phyloP scores from a whole-genome alignment of 30 jellyfish, hydroid and myxozoan species.

The Euphysa ruthae region DNA sequence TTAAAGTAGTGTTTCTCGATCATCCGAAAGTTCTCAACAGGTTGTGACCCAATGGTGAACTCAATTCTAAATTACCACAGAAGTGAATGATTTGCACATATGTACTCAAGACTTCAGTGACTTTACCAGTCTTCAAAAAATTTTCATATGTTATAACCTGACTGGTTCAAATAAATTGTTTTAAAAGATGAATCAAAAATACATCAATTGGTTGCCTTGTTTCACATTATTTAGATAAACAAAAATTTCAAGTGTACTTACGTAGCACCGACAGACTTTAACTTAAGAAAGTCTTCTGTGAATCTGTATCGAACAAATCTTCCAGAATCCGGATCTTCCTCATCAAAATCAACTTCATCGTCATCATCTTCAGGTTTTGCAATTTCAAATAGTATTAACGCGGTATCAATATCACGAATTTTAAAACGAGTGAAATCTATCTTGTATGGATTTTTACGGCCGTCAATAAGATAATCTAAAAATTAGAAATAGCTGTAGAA shows the following conservation, averaged over 20 bases:
- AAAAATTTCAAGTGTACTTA: too few species aligned
- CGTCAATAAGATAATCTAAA: slow-evolving; percentile 82
- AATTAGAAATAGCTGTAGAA: too few species aligned
- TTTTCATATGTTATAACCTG: too few species aligned
- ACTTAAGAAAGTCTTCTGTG: slow-evolving; percentile 65
- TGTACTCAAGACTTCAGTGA: too few species aligned
- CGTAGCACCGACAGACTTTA: slow-evolving; percentile 98
- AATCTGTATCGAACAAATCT: slow-evolving; percentile 87
- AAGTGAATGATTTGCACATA: not conserved
- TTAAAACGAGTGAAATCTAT: slow-evolving; percentile 87
- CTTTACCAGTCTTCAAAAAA: too few species aligned
- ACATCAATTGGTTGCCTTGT: too few species aligned
- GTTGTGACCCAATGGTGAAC: slow-evolving; percentile 85
- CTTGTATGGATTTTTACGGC: slow-evolving; percentile 65
- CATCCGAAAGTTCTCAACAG: slow-evolving; percentile 94
- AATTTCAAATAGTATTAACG: slow-evolving; percentile 70
- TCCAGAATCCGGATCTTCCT: slow-evolving; percentile 91
- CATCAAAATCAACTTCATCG: slow-evolving; percentile 55
- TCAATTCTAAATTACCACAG: slow-evolving; percentile 52
- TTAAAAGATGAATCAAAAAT: too few species aligned
- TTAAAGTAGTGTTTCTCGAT: slow-evolving; percentile 82
- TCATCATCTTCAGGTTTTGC: slow-evolving; percentile 91
- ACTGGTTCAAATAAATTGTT: too few species aligned
- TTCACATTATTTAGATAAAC: too few species aligned
- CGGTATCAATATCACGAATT: slow-evolving; percentile 93